Base-by-base conservation (phyloP, 92 coral and sea anemone species). In the Anthopleura xanthogrammica region DNA sequence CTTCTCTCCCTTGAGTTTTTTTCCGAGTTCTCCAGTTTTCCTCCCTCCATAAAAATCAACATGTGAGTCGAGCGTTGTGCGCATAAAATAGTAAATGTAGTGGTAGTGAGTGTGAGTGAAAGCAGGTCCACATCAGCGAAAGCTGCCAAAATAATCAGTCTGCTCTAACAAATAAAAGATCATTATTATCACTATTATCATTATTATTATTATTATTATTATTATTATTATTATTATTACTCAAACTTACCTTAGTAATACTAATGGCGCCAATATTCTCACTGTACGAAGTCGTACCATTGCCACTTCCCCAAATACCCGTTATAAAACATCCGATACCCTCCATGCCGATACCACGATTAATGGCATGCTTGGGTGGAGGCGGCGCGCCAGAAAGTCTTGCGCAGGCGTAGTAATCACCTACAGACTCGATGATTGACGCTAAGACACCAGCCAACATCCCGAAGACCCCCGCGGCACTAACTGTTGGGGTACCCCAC, bases 331-430 rank as follows among this genome's bases (percentile, higher is more conserved):
- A 93, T 20, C 92, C 97, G 10, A 95, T 79, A 20, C 98, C 97
- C 83, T 93, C 98, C 54, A 93, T 71, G 65, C 93, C 98, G 83
- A 93, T 87, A 75, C 98, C 98, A 65, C 98, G 95, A 74, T 88
- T 93, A 42, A 95, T 87, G n/a, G 97, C 97, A 76, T 93, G 94
- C 29, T 91, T 86, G 77, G 98, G 98, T 5, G 98, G 98, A 3
- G 97, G 97, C 56, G 97, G 98, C 41, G 98, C 98, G 48, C 98
- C 98, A 43, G 98, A 90, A 19, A 95, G 87, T 46, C 97, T 78
- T 12, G 98, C 98, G 83, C 98, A 95, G 72, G 98, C 98, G 91
- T 95, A 95, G 87, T 95, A 95, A 75, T 95, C 98, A 17, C 98
- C 98, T 42, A 95, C 97, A 39, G 98, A 95, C 82, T 95, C 98